Evolutionary conservation across 1,140 invertebrate genomes (phyloP), one percentile per base, ranked within the genome.

Genomic region (Ceratitis capitata): DNA sequence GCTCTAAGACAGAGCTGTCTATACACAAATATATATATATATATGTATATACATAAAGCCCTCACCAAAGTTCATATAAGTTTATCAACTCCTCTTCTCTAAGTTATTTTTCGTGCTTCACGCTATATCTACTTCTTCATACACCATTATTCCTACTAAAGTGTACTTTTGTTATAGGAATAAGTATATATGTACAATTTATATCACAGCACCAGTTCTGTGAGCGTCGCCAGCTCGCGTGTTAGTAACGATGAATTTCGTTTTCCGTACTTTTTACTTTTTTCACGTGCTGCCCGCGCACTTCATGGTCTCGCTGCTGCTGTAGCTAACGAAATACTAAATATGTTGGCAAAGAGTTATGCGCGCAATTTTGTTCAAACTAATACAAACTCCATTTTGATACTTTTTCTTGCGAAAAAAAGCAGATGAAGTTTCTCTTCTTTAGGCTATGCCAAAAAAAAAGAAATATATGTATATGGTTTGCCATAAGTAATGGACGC

Each of bases 361-460:
- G 19, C 9, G 69, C 69, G 39, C 39, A 78, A 78, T 78, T 78
- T 78, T 78, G n/a, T 78, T 26, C 42, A 45, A n/a, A 78, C 69
- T 78, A 45, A 78, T n/a, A 78, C 69, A 78, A 42, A 78, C 39
- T 78, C 10, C 35, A 56, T 23, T 26, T 12, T 26, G 3, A 5
- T 19, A 45, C n/a, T 29, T 32, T 0, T 12, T 14, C n/a, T 23
- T 2, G 29, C n/a, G n/a, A n/a, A n/a, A n/a, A n/a, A n/a, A n/a
- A n/a, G n/a, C n/a, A n/a, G 26, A 7, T 29, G 9, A 61, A 53
- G 51, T 5, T 53, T 53, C 51, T 1, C 56, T n/a, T n/a, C n/a
- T 26, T 61, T n/a, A 14, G 69, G 12, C 45, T 78, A 12, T 23
- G 7, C 35, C 23, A 23, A 42, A 78, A 78, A 45, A 78, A 10